Base-by-base conservation (phyloP, 2,113 vertebrate species). In the Cheilinus undulatus region DNA sequence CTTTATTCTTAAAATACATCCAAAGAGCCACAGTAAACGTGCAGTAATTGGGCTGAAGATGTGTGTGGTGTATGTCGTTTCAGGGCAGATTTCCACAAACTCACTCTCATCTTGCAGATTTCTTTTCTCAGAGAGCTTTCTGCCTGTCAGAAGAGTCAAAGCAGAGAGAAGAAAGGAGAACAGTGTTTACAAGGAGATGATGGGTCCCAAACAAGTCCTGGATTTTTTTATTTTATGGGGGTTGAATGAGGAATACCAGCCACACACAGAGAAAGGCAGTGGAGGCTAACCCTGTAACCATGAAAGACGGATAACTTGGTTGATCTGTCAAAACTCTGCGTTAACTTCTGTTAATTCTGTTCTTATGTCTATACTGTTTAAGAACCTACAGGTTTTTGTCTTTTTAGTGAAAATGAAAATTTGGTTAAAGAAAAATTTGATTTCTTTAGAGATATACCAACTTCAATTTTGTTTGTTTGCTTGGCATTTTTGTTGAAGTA, bases 11-110 rank as follows among this genome's bases (percentile, higher is more conserved):
- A 46, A 64, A 65, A 69, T 63, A 42, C n/a, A 51, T 34, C 23
- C 50, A 45, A 70, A 58, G 51, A 63, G 4, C 42, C 40, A 50
- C 50, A 81, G 8, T 67, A 59, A 62, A 62, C 62, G 30, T 46
- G 27, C 15, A 3, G 23, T 53, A 40, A 23, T 9, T 66, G 34
- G 52, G 36, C 71, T 66, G 36, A 73, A 73, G 73, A 69, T 76
- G 19, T 7, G 34, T 64, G 58, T 3, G 15, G 50, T 36, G 12
- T 40, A 17, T 57, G 28, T 42, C 49, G 34, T 43, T 46, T 32
- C 13, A 15, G 46, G 42, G n/a, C 14, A 58, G 27, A 24, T 49
- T 54, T 67, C 24, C 34, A 75, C 32, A 78, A 51, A 50, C 15
- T 30, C 58, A 17, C 0, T 12, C 51, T 32, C 59, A 67, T 54